Conservation (phyloP, 2,888 invertebrate species). For the Coleophora flavipennella region DNA sequence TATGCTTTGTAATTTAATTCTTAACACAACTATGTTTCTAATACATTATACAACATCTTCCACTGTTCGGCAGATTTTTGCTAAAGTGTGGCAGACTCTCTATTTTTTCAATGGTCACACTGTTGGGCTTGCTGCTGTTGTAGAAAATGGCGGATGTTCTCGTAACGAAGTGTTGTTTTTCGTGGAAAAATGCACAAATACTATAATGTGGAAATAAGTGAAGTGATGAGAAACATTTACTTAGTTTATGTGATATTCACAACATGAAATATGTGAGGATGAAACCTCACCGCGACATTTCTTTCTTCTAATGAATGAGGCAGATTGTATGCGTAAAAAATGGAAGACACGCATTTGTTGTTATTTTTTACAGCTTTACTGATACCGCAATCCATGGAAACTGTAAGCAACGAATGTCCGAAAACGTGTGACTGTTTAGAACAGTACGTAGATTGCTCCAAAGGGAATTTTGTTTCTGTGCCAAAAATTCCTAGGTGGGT, state of each 20-base stretch:
- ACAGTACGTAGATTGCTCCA: constrained; percentile 82
- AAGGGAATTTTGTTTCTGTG: constrained; percentile 77
- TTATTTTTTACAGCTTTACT: constrained; percentile 47
- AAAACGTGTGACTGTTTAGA: constrained; percentile 81
- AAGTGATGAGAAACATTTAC: constrained; percentile 28
- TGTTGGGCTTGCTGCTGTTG: too few relatives aligned
- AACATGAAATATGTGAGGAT: constrained; percentile 47
- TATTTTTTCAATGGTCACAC: too few relatives aligned
- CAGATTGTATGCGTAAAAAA: constrained; percentile 61
- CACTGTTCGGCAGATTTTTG: too few relatives aligned
- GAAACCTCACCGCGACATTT: constrained; percentile 19
- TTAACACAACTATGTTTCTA: too few relatives aligned
- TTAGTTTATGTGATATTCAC: constrained; percentile 24
- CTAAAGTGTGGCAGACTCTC: too few relatives aligned
- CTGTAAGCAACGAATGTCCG: constrained; percentile 73
- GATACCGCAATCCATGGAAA: constrained; percentile 37
- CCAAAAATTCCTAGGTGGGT: constrained; percentile 85
- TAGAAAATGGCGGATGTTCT: constrained; percentile 57
- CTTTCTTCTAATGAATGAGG: constrained; percentile 42
- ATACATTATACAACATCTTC: too few relatives aligned
- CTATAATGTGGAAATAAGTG: constrained; percentile 32
- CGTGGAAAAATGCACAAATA: constrained; percentile 40
- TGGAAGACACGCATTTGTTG: constrained; percentile 62
- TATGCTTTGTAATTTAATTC: too few relatives aligned
- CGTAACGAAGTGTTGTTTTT: constrained; percentile 49